Evolutionary conservation across 2,797 vertebrate genomes (phyloP), one percentile per base, ranked within the genome.

Genomic region (Pseudochirops corinnae): DNA sequence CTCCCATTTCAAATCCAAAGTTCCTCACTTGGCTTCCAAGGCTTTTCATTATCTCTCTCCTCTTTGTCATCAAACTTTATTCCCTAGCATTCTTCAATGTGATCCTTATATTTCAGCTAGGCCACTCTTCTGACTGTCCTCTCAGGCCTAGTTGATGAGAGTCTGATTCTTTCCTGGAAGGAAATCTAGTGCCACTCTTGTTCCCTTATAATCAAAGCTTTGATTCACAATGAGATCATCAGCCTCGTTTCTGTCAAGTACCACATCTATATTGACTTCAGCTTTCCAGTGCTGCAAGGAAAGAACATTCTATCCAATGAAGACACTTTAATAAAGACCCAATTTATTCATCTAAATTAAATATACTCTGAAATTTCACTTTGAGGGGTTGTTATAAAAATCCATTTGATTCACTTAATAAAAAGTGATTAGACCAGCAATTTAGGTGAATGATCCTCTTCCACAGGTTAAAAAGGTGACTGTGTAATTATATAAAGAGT

Each of bases 281-380:
- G 12, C 93, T 95, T 87, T 18, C 21, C 92, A 82, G 52, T 93
- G 58, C 39, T 90, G 24, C 50, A 94, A 28, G 94, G 91, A 14
- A 53, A 93, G 0, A 16, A 53, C 31, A 55, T 92, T 24, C 91
- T 93, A 94, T 28, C 53, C 96, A 56, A 94, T 92, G 62, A 91
- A 95, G 50, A 4, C 90, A 56, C 5, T n/a, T 74, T 93, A 46
- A 96, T 91, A 97, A 98, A 95, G 95, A 97, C 3, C 62, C 93
- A 91, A 96, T 96, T 95, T 97, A 95, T 90, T 94, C 94, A 97
- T 94, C 97, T 96, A 94, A 97, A 97, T 97, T 95, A 97, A 96
- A 74, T 6, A 95, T 56, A 95, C 3, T 21, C 92, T 95, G 94
- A 94, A 55, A 91, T 97, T 96, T 56, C 33, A 62, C 5, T 67